Conservation (phyloP, 2,113 vertebrate genomes). For the Picathartes gymnocephalus region DNA sequence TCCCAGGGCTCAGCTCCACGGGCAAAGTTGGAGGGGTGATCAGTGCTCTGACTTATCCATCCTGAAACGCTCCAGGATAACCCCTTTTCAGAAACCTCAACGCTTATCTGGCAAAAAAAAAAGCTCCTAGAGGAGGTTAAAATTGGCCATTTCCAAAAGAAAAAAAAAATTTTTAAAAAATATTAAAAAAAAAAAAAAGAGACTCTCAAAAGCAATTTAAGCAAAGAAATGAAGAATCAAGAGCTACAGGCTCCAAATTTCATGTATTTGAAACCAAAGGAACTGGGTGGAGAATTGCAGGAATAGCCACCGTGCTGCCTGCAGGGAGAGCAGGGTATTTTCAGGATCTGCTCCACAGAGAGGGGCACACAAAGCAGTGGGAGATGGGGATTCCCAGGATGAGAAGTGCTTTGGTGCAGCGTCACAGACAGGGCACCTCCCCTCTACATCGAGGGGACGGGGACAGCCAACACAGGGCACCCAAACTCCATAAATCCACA, state of each 20-base stretch:
- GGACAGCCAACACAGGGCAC: not conserved
- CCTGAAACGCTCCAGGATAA: fast-evolving
- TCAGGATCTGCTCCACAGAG: not conserved
- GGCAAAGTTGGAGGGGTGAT: not conserved
- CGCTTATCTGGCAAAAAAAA: not conserved
- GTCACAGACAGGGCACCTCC: fast-evolving
- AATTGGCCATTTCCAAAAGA: not conserved
- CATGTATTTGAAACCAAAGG: not conserved
- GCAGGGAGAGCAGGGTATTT: not conserved
- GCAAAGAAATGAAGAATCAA: not conserved
- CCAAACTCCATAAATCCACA: not conserved
- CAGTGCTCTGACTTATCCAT: not conserved
- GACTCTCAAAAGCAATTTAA: not conserved
- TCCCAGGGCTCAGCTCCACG: not conserved
- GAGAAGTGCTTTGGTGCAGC: fast-evolving
- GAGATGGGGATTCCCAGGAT: not conserved
- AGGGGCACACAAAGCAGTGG: fast-evolving
- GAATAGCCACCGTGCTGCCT: not conserved
- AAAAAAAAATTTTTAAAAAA: not conserved
- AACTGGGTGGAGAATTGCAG: not conserved
- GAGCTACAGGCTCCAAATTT: not conserved
- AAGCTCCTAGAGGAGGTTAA: not conserved
- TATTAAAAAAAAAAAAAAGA: not conserved
- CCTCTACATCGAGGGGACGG: fast-evolving
- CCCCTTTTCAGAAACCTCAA: not conserved